These are phyloP conservation scores for Rhynchophorus ferrugineus DNA, from an alignment of 1,140 invertebrate species.

Conservation along the genomic window DNA sequence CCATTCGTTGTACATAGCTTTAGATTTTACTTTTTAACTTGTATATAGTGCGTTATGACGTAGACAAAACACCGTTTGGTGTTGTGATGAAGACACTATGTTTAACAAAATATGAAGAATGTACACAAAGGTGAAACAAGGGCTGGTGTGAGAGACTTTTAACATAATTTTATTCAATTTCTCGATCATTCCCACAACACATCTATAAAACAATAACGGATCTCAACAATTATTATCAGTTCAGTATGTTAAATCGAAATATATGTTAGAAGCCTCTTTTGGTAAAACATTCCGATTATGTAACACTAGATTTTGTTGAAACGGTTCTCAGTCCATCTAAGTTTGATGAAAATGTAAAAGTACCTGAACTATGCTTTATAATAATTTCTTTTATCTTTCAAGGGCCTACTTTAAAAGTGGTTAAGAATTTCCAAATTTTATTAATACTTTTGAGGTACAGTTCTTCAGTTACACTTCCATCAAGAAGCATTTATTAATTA, in stretches of 20 bases:
- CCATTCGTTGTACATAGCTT: conserved; percentile 34
- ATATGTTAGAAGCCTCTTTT: not conserved
- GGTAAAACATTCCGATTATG: no score
- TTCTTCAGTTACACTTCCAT: conserved; percentile 20
- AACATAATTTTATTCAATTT: not conserved
- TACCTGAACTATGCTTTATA: conserved; percentile 10
- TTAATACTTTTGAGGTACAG: conserved; percentile 29
- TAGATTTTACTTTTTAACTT: conserved; percentile 26
- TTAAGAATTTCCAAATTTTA: conserved; percentile 4
- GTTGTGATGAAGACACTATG: conserved; percentile 30
- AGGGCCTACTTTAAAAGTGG: no score
- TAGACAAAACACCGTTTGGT: conserved; percentile 28
- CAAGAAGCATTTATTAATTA: conserved; percentile 12
- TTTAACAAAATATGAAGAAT: conserved; percentile 12
- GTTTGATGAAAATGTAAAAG: not conserved
- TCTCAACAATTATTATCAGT: no score
- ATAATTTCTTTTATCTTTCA: conserved; percentile 8
- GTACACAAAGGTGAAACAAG: conserved; percentile 15
- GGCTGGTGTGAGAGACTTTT: not conserved
- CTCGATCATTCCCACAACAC: no score
- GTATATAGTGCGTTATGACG: conserved; percentile 35
- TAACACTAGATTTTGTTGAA: not conserved
- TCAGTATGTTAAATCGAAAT: no score
- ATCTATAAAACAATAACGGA: no score
- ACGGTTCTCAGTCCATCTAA: not conserved